These are phyloP conservation scores for Ovis canadensis DNA, from an alignment of 2,113 vertebrate genomes.

Conservation along the genomic window DNA sequence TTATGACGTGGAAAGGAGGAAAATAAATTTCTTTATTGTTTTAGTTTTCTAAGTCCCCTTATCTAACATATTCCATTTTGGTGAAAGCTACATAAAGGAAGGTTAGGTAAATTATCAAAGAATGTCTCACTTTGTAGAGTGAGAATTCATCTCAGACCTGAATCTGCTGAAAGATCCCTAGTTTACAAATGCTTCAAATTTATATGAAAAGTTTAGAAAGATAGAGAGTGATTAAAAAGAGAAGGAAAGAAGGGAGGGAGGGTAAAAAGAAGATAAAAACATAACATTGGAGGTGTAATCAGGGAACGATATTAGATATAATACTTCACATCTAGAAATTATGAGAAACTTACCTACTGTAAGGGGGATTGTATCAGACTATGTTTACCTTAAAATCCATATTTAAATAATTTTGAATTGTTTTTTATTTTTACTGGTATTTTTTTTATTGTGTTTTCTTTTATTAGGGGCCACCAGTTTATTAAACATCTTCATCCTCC, in stretches of 20 bases:
- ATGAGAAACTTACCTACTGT: not conserved
- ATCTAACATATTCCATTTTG: not conserved
- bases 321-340: not conserved
- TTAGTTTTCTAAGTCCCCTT: constrained; percentile 18
- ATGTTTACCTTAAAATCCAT: not conserved
- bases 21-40: not conserved
- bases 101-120: constrained; percentile 16
- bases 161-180: not conserved
- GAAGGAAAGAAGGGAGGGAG: not conserved
- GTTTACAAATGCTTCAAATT: constrained; percentile 48
- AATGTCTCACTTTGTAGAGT: not conserved
- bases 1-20: constrained; percentile 11
- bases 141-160: constrained; percentile 16
- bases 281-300: not conserved
- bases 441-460: not conserved
- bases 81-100: constrained; percentile 14
- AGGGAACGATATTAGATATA: not conserved
- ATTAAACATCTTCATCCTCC: not conserved
- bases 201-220: constrained; percentile 15
- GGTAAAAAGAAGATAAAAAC: not conserved
- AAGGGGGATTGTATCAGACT: not conserved
- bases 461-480: not conserved
- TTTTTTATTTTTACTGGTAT: not conserved
- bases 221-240: not conserved
- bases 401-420: not conserved